A percentile compares a stretch with the other conserved stretches of the same genome.
Evolutionary conservation across 92 coral and sea anemone genomes (phyloP).

Genomic region (Montipora capitata): DNA sequence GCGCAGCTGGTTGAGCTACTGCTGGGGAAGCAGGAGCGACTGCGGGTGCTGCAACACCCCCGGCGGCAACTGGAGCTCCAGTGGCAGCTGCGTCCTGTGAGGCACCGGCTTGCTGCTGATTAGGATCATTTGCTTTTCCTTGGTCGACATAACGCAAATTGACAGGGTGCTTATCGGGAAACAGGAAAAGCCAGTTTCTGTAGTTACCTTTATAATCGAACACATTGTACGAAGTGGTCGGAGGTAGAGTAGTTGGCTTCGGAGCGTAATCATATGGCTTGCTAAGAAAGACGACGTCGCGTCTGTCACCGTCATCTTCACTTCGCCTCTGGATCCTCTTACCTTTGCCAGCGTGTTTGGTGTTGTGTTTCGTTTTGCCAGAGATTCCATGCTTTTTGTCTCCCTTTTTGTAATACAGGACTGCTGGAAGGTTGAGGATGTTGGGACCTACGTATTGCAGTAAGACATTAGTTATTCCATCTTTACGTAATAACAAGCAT

Average conservation of each 20-base stretch:
- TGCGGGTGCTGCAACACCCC: constrained; percentile 19
- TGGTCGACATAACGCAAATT: constrained; percentile 16
- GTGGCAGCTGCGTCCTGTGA: constrained; percentile 41
- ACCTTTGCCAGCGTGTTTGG: constrained; percentile 30
- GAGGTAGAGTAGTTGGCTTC: neutral
- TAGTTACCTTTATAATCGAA: constrained; percentile 64
- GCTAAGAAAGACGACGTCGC: constrained; percentile 55
- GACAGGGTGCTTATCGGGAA: constrained; percentile 62
- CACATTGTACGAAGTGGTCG: constrained; percentile 37
- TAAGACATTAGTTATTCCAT: too few relatives aligned
- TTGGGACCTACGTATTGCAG: constrained; percentile 3
- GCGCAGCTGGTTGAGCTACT: constrained; percentile 10
- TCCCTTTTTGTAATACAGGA: constrained; percentile 70
- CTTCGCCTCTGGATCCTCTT: constrained; percentile 32
- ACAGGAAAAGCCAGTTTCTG: constrained; percentile 59
- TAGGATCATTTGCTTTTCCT: constrained; percentile 32
- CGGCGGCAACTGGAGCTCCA: constrained; percentile 35
- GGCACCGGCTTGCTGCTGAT: constrained; percentile 46
- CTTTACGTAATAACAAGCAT: too few relatives aligned
- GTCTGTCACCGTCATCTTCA: constrained; percentile 20
- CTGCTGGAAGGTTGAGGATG: constrained; percentile 71
- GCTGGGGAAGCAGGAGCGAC: constrained; percentile 31
- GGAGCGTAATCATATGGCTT: constrained; percentile 38
- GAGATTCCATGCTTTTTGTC: constrained; percentile 36
- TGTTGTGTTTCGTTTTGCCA: constrained; percentile 41